Conservation (phyloP, 2,113 vertebrate genomes). For the Delphinapterus leucas region DNA sequence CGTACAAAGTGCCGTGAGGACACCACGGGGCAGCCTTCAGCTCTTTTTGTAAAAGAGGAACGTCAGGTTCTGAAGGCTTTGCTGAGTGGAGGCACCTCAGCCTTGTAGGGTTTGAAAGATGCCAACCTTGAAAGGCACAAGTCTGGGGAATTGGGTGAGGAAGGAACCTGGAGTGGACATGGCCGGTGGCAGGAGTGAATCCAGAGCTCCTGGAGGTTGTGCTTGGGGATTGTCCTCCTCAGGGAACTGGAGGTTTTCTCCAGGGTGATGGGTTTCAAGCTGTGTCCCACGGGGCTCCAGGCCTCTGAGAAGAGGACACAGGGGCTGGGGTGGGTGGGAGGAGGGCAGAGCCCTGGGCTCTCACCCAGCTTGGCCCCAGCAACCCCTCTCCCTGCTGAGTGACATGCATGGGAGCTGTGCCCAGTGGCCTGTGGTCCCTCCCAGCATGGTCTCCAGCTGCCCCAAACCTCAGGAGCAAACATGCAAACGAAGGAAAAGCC, state of each 20-base stretch:
- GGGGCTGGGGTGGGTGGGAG: background rate
- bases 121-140: background rate
- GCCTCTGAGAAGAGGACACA: background rate
- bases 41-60: background rate
- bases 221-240: background rate
- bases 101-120: background rate
- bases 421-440: background rate
- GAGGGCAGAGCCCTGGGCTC: background rate
- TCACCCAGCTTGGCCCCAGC: rapidly evolving
- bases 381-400: background rate
- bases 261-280: background rate
- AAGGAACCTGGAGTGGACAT: background rate
- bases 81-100: background rate
- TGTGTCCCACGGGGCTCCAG: background rate
- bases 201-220: background rate
- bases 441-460: background rate
- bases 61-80: background rate
- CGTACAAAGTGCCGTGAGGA: rapidly evolving
- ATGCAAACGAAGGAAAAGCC: background rate
- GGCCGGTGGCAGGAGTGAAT: background rate
- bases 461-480: background rate
- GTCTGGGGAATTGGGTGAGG: background rate
- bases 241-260: background rate
- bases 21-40: rapidly evolving
- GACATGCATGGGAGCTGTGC: rapidly evolving